Base-by-base conservation (phyloP, 2,888 invertebrate species). In the Crepidodera aurea region DNA sequence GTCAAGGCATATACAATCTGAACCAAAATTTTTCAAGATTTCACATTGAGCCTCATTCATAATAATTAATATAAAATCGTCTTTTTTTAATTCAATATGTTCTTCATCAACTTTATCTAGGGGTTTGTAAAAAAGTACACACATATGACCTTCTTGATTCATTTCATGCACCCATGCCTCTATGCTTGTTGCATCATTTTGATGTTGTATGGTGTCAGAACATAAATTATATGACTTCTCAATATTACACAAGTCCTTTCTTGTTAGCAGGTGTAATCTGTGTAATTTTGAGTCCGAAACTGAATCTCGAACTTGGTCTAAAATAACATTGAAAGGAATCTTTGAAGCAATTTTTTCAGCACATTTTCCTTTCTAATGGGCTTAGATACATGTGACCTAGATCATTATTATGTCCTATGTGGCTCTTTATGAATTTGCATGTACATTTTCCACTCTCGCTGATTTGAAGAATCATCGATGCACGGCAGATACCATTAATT, bases 11-110 rank as follows among this genome's bases (percentile, higher is more conserved):
- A 75, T 64, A 54, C 64, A 67, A 48, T 71, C 66, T 19, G 12
- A 63, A 48, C 65, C 68, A 70, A 29, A 75, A 42, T 67, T 72
- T 53, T 66, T 39, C 29, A 75, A 46, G 6, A 73, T 63, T 46
- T 71, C 68, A 2, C n/a, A 19, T 60, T 75, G 75, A 4, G 62
- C 69, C 34, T 63, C 55, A 16, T 66, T 71, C 71, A 75, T 71
- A 12, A 73, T 65, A 8, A 70, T 62, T 12, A 74, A 64, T 22
- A 71, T 40, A 62, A 74, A 74, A 64, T 74, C 74, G n/a, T 72
- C 61, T 6, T 56, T 44, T 46, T 65, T 67, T 16, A 73, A 58
- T 10, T 63, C 22, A 42, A 64, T 65, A 48, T 68, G 42, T 15
- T 66, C 51, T 39, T 55, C 50, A 25, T 16, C n/a, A 12, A 15